A percentile compares a stretch with the other conserved stretches of the same genome.
Evolutionary conservation across 2,797 vertebrate genomes (phyloP).

Genomic region (Chloroceryle inda): DNA sequence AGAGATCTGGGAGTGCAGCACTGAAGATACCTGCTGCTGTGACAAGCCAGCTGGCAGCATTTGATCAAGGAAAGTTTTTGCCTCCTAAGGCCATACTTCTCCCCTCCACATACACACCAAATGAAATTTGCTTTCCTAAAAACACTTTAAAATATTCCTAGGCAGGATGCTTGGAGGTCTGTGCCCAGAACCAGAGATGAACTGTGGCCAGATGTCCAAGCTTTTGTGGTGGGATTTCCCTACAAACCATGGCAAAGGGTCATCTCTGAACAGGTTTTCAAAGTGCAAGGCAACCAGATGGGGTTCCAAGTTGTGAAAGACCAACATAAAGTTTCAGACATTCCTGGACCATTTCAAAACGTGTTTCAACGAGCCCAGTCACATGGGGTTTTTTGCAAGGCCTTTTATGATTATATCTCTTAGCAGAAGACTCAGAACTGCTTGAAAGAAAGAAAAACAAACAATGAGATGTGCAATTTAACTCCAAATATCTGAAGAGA

Average conservation of each 20-base stretch:
- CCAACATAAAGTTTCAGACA: conserved; percentile 46
- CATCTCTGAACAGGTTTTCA: conserved; percentile 7
- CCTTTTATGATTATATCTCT: conserved; percentile 67
- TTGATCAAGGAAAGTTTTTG: background rate
- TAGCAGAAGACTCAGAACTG: background rate
- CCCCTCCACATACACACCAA: background rate
- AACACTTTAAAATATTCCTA: background rate
- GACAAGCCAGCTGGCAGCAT: background rate
- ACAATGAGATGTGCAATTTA: conserved; percentile 51
- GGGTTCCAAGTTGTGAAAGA: conserved; percentile 47
- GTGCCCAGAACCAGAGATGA: fast-evolving
- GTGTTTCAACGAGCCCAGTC: conserved; percentile 45
- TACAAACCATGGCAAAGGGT: background rate
- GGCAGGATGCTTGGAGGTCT: background rate
- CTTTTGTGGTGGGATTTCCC: background rate
- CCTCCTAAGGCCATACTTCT: background rate
- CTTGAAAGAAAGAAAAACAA: conserved; percentile 61
- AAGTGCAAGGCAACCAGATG: background rate
- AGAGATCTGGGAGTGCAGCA: background rate
- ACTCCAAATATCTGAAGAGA: conserved; percentile 31
- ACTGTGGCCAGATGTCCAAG: fast-evolving
- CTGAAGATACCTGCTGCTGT: background rate
- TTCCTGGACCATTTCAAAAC: conserved; percentile 61
- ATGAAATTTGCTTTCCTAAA: background rate
- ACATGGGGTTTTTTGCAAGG: conserved; percentile 23